Percentiles rank a stretch among this genome's conserved stretches.
Conservation (phyloP, 2,113 vertebrate species). For the Dipodomys merriami region DNA sequence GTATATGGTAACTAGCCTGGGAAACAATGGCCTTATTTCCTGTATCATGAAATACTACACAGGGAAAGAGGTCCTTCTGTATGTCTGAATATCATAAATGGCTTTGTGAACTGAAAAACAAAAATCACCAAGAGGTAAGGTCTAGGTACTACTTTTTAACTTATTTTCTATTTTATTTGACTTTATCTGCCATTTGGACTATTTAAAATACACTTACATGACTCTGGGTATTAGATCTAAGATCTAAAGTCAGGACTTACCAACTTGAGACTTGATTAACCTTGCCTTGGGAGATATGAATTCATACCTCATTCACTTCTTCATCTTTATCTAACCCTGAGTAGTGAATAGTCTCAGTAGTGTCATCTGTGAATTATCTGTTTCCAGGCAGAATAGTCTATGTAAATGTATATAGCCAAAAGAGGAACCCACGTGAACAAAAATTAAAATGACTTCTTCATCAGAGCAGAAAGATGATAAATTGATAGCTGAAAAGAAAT, state of each 20-base stretch:
- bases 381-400: background rate
- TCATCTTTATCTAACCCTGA: background rate
- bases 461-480: background rate
- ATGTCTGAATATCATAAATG: conserved; percentile 1
- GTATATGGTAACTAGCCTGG: background rate
- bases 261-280: background rate
- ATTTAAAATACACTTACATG: background rate
- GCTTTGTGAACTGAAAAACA: background rate
- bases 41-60: background rate
- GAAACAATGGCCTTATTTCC: background rate
- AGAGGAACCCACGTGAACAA: background rate
- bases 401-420: background rate
- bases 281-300: background rate
- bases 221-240: background rate
- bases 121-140: background rate
- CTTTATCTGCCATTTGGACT: background rate
- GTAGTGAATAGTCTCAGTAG: background rate
- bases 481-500: conserved; percentile 17
- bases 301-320: background rate
- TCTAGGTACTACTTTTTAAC: background rate
- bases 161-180: background rate
- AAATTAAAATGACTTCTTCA: conserved; percentile 6
- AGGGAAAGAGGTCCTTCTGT: conserved; percentile 5
- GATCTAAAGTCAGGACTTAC: background rate
- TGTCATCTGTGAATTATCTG: background rate